Evolutionary conservation across 2,113 vertebrate species (phyloP).

Genomic region (Condylura cristata): DNA sequence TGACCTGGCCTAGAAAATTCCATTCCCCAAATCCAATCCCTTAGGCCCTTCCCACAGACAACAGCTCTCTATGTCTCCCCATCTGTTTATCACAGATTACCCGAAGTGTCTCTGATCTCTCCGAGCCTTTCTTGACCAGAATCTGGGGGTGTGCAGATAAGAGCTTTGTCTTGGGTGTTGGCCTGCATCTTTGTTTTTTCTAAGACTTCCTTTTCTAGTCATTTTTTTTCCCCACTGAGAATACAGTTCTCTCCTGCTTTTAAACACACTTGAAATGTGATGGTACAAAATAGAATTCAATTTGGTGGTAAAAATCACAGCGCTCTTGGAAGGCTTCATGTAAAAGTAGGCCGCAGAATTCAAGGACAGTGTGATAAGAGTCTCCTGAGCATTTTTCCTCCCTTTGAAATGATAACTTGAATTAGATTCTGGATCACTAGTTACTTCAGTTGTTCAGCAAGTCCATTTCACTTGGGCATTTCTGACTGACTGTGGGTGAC

Average conservation of each 20-base stretch:
- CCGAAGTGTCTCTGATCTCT: conserved; percentile 55
- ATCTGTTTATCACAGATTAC: conserved; percentile 37
- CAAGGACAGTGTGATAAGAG: background rate
- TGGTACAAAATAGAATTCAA: conserved; percentile 50
- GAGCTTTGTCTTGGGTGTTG: conserved; percentile 62
- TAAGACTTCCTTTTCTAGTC: conserved; percentile 50
- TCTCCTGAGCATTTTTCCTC: background rate
- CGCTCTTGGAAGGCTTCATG: background rate
- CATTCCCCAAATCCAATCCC: background rate
- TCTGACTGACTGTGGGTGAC: background rate
- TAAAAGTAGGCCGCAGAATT: background rate
- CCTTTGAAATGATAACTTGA: background rate
- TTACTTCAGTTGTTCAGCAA: background rate
- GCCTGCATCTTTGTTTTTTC: conserved; percentile 1
- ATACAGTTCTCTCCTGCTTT: background rate
- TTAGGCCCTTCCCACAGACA: background rate
- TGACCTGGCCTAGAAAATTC: conserved; percentile 56
- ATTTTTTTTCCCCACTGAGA: background rate
- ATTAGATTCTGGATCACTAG: background rate
- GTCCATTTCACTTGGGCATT: background rate
- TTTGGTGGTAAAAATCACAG: background rate
- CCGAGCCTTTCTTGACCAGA: conserved; percentile 62
- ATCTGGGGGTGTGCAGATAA: conserved; percentile 44
- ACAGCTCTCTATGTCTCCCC: background rate
- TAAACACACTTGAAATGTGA: conserved; percentile 37